Percentiles rank a stretch among this genome's conserved stretches.
Evolutionary conservation across 2,113 vertebrate genomes (phyloP).

Genomic region (Pterophyllum scalare): DNA sequence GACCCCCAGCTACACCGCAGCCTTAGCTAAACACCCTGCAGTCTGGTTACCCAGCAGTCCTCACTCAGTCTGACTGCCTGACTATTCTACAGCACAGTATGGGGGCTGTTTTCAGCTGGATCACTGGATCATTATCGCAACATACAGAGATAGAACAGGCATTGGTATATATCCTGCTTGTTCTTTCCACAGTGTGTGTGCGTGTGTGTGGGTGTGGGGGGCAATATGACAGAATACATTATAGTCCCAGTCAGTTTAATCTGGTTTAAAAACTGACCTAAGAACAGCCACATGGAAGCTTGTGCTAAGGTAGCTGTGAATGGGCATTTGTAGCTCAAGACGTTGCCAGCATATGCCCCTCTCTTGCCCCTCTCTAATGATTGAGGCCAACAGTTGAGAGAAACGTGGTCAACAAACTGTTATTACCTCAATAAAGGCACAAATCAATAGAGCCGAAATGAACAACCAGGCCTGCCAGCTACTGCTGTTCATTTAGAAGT

Average conservation of each 20-base stretch:
- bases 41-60: conserved; percentile 49
- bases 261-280: conserved; percentile 36
- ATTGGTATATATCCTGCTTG: conserved; percentile 30
- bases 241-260: conserved; percentile 40
- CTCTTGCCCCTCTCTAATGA: conserved; percentile 73
- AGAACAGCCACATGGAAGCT: conserved; percentile 25
- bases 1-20: conserved; percentile 57
- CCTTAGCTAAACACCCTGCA: conserved; percentile 57
- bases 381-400: conserved; percentile 90
- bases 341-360: conserved; percentile 60
- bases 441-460: conserved; percentile 96
- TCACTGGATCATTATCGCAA: conserved; percentile 52
- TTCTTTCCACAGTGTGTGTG: neutral
- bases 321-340: conserved; percentile 50
- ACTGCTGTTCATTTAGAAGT: conserved; percentile 88
- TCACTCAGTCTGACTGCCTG: conserved; percentile 29
- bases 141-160: conserved; percentile 47
- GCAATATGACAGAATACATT: conserved; percentile 37
- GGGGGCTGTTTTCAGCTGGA: conserved; percentile 53
- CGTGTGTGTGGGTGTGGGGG: neutral
- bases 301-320: conserved; percentile 18
- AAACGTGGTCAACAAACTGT: conserved; percentile 91
- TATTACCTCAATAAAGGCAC: conserved; percentile 93
- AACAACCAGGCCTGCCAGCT: conserved; percentile 90
- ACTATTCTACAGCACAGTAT: conserved; percentile 39